Conservation (phyloP, 1,140 invertebrate genomes). For the Phenacoccus solenopsis region DNA sequence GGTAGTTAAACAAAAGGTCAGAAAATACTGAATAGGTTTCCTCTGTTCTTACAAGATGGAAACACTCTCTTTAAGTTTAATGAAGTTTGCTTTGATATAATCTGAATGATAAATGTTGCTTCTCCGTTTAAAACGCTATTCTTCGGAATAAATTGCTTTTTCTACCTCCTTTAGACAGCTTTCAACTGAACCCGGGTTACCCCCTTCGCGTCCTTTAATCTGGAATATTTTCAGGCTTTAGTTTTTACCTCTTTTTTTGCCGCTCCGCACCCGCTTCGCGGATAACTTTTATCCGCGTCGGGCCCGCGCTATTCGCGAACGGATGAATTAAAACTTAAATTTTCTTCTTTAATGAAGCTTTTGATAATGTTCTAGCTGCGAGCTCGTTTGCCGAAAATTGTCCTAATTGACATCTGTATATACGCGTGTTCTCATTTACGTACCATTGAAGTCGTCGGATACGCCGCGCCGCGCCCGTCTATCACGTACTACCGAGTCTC, state of each 20-base stretch:
- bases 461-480: no score
- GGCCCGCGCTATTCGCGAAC: no score
- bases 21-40: neutral
- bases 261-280: no score
- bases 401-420: no score
- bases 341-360: neutral
- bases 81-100: slow-evolving; percentile 12
- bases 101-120: slow-evolving; percentile 14
- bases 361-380: no score
- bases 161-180: neutral
- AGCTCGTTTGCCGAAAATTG: no score
- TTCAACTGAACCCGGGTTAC: neutral
- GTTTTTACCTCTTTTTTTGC: neutral
- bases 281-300: no score
- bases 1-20: neutral
- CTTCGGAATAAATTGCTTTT: slow-evolving; percentile 13
- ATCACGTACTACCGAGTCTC: no score
- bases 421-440: no score
- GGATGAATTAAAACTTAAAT: neutral
- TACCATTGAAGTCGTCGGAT: no score
- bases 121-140: neutral
- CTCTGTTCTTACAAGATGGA: slow-evolving; percentile 5
- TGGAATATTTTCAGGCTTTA: neutral
- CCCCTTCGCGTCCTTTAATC: neutral
- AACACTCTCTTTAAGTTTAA: neutral